Conservation (phyloP, 2,888 invertebrate species). For the Phaedon cochleariae region DNA sequence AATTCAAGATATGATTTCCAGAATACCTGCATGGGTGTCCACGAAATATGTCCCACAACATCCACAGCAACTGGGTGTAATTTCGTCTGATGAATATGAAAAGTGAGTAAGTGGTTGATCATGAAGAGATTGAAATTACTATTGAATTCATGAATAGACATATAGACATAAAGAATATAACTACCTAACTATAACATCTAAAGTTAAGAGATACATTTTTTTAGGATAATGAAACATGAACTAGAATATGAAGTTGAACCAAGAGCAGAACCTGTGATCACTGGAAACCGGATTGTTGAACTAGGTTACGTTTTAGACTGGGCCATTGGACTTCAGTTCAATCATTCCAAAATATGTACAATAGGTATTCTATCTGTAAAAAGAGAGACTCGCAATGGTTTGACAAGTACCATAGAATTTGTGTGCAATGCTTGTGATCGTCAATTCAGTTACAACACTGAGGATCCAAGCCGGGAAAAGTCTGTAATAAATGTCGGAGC, state of each 20-base stretch:
- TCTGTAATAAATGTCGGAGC: conserved; percentile 30
- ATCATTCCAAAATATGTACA: background rate
- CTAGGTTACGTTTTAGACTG: background rate
- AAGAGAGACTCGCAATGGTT: too few species aligned
- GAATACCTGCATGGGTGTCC: background rate
- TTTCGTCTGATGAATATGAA: background rate
- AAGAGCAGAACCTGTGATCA: background rate
- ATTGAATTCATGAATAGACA: too few species aligned
- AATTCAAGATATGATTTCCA: background rate
- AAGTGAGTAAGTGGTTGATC: too few species aligned
- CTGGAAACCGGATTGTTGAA: background rate
- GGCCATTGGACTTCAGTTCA: background rate
- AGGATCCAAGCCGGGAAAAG: background rate
- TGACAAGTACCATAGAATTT: background rate
- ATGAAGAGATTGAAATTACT: too few species aligned
- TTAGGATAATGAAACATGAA: background rate
- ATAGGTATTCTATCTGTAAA: background rate
- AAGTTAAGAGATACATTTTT: background rate
- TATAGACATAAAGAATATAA: too few species aligned
- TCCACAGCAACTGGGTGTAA: background rate
- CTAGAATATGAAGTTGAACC: background rate
- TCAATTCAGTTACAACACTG: background rate
- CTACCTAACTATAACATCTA: background rate
- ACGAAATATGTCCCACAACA: background rate
- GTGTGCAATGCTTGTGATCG: background rate